These are phyloP conservation scores for Sipha maydis DNA, from an alignment of 2,888 invertebrate species.

Conservation along the genomic window DNA sequence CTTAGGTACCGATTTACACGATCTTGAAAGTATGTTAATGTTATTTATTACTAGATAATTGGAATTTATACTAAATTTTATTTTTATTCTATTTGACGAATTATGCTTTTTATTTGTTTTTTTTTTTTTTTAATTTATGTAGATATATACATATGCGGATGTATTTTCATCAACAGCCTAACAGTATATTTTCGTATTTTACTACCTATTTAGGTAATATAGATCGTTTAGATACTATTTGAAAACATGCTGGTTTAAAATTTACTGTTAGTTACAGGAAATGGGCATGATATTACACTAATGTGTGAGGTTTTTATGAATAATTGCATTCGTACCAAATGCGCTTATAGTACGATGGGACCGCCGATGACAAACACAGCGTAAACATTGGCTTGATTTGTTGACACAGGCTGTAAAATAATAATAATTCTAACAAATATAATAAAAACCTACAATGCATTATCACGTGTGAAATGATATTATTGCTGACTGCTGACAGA, in stretches of 20 bases:
- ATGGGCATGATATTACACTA: conserved; percentile 7
- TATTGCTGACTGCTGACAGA: conserved; percentile 52
- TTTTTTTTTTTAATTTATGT: no score
- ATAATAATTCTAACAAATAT: conserved; percentile 46
- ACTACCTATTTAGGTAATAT: neutral
- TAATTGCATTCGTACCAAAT: conserved; percentile 27
- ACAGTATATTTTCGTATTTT: neutral
- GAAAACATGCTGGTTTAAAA: neutral
- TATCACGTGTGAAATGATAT: conserved; percentile 59
- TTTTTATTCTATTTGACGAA: no score
- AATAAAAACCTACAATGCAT: conserved; percentile 44
- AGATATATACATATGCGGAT: no score
- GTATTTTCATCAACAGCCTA: neutral
- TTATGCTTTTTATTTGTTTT: no score
- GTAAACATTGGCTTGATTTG: conserved; percentile 56
- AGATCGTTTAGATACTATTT: neutral
- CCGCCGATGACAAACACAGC: conserved; percentile 50
- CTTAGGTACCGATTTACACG: no score
- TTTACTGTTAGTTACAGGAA: conserved; percentile 5
- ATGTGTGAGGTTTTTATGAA: conserved; percentile 34
- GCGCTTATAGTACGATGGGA: conserved; percentile 7
- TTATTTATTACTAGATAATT: no score
- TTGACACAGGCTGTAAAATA: conserved; percentile 47
- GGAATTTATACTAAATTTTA: no score
- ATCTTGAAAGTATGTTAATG: no score